Evolutionary conservation across 2,888 invertebrate species (phyloP).

Genomic region (Maniola hyperantus): DNA sequence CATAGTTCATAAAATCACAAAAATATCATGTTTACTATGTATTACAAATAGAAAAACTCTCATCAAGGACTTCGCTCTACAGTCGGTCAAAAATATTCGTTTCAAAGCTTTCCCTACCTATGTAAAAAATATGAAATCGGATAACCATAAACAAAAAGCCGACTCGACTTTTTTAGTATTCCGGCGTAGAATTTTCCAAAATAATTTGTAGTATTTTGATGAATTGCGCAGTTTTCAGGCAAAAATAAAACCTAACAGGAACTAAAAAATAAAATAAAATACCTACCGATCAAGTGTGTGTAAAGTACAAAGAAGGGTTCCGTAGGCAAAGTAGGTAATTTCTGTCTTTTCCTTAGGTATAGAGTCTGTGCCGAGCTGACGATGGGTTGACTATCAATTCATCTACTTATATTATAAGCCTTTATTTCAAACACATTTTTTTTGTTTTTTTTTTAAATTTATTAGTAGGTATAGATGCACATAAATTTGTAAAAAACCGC

Average conservation of each 20-base stretch:
- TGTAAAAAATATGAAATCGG: constrained; percentile 7
- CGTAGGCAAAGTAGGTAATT: background rate
- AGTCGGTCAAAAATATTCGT: constrained; percentile 14
- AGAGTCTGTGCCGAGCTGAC: no score
- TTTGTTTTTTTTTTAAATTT: no score
- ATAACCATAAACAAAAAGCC: constrained; percentile 13
- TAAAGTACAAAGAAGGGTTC: background rate
- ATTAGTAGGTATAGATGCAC: no score
- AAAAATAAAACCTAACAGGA: constrained; percentile 30
- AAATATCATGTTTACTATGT: background rate
- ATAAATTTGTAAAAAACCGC: no score
- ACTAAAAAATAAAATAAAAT: constrained; percentile 6
- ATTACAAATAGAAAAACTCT: background rate
- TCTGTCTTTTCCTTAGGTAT: no score
- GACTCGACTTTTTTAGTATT: constrained; percentile 23
- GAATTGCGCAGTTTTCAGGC: constrained; percentile 31
- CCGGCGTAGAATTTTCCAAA: constrained; percentile 2
- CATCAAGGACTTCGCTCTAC: constrained; percentile 8
- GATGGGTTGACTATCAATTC: no score
- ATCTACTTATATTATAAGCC: no score
- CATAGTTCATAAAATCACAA: background rate
- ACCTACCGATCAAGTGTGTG: background rate
- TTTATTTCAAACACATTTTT: no score
- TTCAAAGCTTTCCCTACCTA: background rate
- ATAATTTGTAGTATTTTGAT: constrained; percentile 30